Base-by-base conservation (phyloP, 2,797 vertebrate genomes). In the Cyclopterus lumpus region DNA sequence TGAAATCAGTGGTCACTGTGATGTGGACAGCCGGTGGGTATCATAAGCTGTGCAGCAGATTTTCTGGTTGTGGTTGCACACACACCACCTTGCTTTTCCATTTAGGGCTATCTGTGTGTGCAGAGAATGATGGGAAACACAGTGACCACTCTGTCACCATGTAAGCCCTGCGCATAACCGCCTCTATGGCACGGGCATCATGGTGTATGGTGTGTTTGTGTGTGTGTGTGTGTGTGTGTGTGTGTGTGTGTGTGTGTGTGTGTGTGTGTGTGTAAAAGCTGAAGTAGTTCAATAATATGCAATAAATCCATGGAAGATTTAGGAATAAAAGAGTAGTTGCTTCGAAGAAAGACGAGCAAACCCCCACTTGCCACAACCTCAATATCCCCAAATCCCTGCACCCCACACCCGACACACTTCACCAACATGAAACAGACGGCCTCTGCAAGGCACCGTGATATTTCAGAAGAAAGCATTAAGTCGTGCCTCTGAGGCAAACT, bases 21-120 rank as follows among this genome's bases (percentile, higher is more conserved):
- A 95, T 95, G 95, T 95, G 95, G 94, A 91, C 78, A 67, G 83
- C 76, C 86, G 83, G 87, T 86, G 85, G 86, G 86, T 88, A 92
- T 86, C 90, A 91, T 93, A 93, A 96, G 87, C 81, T 59, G 79
- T 91, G 84, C 84, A 93, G 90, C 95, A 95, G 93, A 94, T 91
- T 92, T 91, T 89, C 87, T 89, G 89, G 86, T 90, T 59, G 75
- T 6, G 85, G 89, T 79, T 79, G 54, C 73, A 62, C 77, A 84
- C 75, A 80, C 89, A 75, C 87, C 91, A 94, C 93, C 94, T 94
- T 93, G 91, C 87, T 93, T 94, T 94, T 93, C 89, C 92, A 91
- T 94, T 87, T 83, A 88, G 77, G 78, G 73, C 88, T 93, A 94
- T 94, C 92, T 92, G 86, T 76, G 72, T 79, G 75, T 57, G 64